Conservation (phyloP, 2,888 invertebrate genomes). For the Acrobasis consociella region DNA sequence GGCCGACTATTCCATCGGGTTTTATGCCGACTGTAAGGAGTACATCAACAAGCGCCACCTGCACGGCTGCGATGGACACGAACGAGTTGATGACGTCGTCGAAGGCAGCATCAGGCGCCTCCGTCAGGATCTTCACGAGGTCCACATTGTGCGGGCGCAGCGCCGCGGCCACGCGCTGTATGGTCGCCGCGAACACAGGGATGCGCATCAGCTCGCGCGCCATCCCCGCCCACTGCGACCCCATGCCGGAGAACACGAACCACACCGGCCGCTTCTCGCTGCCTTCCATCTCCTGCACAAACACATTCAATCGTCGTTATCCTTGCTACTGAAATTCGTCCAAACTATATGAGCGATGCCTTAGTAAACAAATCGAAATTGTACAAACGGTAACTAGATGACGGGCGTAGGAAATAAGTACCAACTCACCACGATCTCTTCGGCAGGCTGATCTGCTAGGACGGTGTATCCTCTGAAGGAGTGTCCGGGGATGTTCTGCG, state of each 20-base stretch:
- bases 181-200: conserved; percentile 90
- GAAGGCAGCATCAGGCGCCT: conserved; percentile 89
- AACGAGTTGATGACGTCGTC: conserved; percentile 95
- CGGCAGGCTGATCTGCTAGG: conserved; percentile 57
- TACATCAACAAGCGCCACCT: conserved; percentile 97
- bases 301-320: too few species aligned
- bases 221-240: conserved; percentile 99
- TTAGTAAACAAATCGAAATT: too few species aligned
- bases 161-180: conserved; percentile 89
- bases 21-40: conserved; percentile 88
- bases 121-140: conserved; percentile 90
- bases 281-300: conserved; percentile 54
- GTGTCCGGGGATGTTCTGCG: conserved; percentile 88
- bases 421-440: conserved; percentile 46
- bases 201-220: conserved; percentile 92
- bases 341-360: too few species aligned
- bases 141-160: conserved; percentile 91
- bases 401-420: not conserved
- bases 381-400: too few species aligned
- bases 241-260: conserved; percentile 99
- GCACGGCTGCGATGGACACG: conserved; percentile 96
- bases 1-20: conserved; percentile 98
- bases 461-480: conserved; percentile 91
- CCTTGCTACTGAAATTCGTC: too few species aligned
- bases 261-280: conserved; percentile 90